These are phyloP conservation scores for Erebia ligea DNA, from an alignment of 2,888 invertebrate species.

Conservation along the genomic window DNA sequence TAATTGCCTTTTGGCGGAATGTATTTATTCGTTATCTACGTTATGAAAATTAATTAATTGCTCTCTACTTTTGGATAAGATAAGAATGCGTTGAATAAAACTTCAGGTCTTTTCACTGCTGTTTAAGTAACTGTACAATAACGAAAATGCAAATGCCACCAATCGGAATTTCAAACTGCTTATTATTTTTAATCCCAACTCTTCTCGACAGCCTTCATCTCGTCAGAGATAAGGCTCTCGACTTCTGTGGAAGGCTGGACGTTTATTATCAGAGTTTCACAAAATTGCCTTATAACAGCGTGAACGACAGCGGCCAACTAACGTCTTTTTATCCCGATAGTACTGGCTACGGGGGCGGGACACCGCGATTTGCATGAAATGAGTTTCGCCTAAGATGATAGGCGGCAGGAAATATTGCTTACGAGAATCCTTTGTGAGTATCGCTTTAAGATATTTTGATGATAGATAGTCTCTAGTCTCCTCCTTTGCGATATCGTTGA, in stretches of 20 bases:
- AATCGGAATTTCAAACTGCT: conserved; percentile 57
- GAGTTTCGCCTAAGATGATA: conserved; percentile 53
- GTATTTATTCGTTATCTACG: too few relatives aligned
- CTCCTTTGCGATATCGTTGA: too few relatives aligned
- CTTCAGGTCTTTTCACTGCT: background rate
- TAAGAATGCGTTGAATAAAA: background rate
- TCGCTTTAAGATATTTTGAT: background rate
- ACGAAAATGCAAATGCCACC: conserved; percentile 46
- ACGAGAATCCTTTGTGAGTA: conserved; percentile 24
- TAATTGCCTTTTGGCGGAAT: too few relatives aligned
- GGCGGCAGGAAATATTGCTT: conserved; percentile 36
- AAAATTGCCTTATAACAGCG: conserved; percentile 57
- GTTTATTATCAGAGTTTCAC: conserved; percentile 56
- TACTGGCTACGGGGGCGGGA: conserved; percentile 36
- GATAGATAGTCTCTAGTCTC: background rate
- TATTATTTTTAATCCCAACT: conserved; percentile 66
- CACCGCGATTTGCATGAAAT: conserved; percentile 68
- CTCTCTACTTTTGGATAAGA: too few relatives aligned
- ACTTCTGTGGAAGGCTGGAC: conserved; percentile 44
- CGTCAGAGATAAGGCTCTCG: conserved; percentile 47
- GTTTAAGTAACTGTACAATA: background rate
- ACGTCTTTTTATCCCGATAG: conserved; percentile 41
- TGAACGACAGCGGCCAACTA: conserved; percentile 51
- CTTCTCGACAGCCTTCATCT: conserved; percentile 35
- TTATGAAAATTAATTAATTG: too few relatives aligned